Conservation (phyloP, 2,797 vertebrate genomes). For the Clarias pachynema region DNA sequence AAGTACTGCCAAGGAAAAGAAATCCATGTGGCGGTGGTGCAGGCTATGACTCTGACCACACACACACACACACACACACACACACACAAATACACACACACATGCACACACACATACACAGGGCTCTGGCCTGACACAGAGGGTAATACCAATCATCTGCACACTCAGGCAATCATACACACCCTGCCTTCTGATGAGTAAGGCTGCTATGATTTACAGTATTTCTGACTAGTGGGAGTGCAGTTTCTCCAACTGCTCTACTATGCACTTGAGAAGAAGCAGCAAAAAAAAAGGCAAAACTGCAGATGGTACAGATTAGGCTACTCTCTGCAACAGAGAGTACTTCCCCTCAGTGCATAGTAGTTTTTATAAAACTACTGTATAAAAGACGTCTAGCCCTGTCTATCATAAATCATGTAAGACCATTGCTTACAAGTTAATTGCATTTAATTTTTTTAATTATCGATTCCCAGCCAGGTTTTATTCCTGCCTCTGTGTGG, state of each 20-base stretch:
- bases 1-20: conserved; percentile 34
- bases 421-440: background rate
- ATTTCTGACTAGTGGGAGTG: conserved; percentile 67
- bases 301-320: conserved; percentile 80
- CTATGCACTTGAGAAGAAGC: conserved; percentile 67
- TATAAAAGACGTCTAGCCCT: conserved; percentile 21
- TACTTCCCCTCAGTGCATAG: conserved; percentile 12
- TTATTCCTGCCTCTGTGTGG: too few species aligned
- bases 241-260: conserved; percentile 63
- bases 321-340: conserved; percentile 73
- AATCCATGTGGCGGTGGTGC: conserved; percentile 56
- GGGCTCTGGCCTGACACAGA: conserved; percentile 40
- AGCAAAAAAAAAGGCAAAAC: conserved; percentile 71
- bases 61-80: conserved; percentile 23
- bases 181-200: conserved; percentile 50
- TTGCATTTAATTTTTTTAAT: background rate
- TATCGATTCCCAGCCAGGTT: too few species aligned
- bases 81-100: conserved; percentile 18
- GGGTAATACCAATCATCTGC: conserved; percentile 36
- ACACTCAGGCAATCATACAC: conserved; percentile 56
- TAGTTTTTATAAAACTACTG: background rate
- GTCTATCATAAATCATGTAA: background rate
- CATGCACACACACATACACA: conserved; percentile 10
- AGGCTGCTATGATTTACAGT: conserved; percentile 67
- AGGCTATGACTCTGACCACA: conserved; percentile 27